These are phyloP conservation scores for Ailuropoda melanoleuca DNA, from an alignment of 2,113 vertebrate species.

Conservation along the genomic window DNA sequence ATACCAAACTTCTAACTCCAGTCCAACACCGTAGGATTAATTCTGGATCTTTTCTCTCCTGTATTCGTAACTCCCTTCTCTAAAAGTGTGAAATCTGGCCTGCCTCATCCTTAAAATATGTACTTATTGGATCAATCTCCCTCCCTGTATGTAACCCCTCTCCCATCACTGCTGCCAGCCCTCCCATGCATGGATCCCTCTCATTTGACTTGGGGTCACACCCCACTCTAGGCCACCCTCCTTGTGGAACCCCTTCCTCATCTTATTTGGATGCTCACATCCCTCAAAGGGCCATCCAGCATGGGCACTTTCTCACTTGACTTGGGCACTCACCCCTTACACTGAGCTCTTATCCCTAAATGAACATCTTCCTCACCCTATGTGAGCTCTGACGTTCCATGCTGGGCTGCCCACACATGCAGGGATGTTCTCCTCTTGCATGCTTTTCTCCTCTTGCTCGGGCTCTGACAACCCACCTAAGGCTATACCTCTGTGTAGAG, in stretches of 20 bases:
- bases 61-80: not conserved
- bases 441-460: not conserved
- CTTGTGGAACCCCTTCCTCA: not conserved
- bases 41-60: not conserved
- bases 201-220: not conserved
- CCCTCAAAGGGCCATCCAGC: not conserved
- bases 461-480: not conserved
- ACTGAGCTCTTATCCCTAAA: not conserved
- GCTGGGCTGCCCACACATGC: accelerated
- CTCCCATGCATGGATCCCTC: not conserved
- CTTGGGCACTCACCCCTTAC: no score
- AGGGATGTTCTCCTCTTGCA: not conserved
- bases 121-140: not conserved
- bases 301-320: not conserved
- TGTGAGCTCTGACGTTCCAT: not conserved
- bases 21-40: not conserved
- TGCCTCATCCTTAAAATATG: not conserved
- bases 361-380: not conserved
- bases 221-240: not conserved
- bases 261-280: not conserved
- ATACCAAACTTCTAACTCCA: not conserved
- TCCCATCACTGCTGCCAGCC: not conserved
- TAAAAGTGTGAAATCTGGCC: not conserved
- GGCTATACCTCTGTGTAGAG: not conserved
- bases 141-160: not conserved